Evolutionary conservation across 1,140 invertebrate species (phyloP), one percentile per base, ranked within the genome.

Genomic region (Drosophila prosaltans): DNA sequence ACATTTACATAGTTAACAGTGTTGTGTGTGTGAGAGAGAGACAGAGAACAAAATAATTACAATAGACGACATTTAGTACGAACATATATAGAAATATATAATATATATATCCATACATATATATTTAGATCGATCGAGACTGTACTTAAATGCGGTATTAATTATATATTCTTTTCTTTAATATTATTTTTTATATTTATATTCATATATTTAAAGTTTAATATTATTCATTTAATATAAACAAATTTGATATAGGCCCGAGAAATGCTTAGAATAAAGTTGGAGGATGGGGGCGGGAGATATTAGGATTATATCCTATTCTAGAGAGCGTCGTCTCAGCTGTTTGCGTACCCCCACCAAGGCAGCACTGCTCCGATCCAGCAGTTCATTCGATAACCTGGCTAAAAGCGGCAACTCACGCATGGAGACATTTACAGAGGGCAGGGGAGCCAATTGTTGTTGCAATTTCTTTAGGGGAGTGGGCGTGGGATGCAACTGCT

Each of bases 401-500:
- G 91, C 90, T 30, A 92, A 58, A 26, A 92, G 62, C 3, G 91
- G 91, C 51, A 92, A 54, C 74, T 92, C 91, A 39, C 90, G 80
- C 91, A 92, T 92, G 21, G 91, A 92, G 11, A 92, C 91, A 73
- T 92, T 92, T 3, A 86, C 91, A 28, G 86, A 85, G 40, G 91
- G 91, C 77, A 92, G 74, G 26, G 91, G 91, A 10, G 78, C 91
- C 43, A 92, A 68, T 55, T 92, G 90, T 43, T 90, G 81, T 21
- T 89, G 83, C 65, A 92, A 70, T 72, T 92, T 91, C 67, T 92
- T 92, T 2, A 92, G 75, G 26, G 86, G 66, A 51, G 63, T 79
- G 41, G 65, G 71, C 43, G 59, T 51, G 21, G 45, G 55, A 45
- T 78, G 73, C 36, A 73, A 60, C 40, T 77, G 64, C 2, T 69